Evolutionary conservation across 2,888 invertebrate species (phyloP).

Genomic region (Caenorhabditis drosophilae): DNA sequence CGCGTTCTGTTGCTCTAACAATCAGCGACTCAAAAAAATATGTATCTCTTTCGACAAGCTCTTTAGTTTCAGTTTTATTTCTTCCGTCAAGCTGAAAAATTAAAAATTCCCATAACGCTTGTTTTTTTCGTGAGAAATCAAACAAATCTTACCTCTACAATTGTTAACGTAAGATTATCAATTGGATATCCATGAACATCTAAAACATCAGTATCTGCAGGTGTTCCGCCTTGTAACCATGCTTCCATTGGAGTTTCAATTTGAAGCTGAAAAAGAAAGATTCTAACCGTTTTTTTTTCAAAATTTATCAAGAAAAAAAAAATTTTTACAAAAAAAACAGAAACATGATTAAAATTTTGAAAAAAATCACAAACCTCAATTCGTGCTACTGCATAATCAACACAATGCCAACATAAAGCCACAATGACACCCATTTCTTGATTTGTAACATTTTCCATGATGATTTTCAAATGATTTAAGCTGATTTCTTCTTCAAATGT

Average conservation of each 20-base stretch:
- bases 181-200: conserved; percentile 56
- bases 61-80: conserved; percentile 16
- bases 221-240: conserved; percentile 17
- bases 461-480: conserved; percentile 17
- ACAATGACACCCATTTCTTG: conserved; percentile 55
- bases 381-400: conserved; percentile 12
- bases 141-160: conserved; percentile 21
- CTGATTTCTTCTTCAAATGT: conserved; percentile 23
- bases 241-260: conserved; percentile 15
- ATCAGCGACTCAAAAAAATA: conserved; percentile 20
- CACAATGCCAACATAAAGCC: conserved; percentile 59
- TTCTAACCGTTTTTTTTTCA: conserved; percentile 1
- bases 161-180: conserved; percentile 42
- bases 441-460: conserved; percentile 34
- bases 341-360: too few relatives aligned
- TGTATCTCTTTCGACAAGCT: conserved; percentile 7
- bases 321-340: not conserved
- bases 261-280: conserved; percentile 22
- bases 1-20: conserved; percentile 1
- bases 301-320: not conserved
- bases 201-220: conserved; percentile 34
- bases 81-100: not conserved
- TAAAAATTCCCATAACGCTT: not conserved
- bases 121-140: not conserved
- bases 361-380: too few relatives aligned